Percentiles rank a stretch among this genome's conserved stretches.
Conservation (phyloP, 2,888 invertebrate species). For the Leucoma salicis region DNA sequence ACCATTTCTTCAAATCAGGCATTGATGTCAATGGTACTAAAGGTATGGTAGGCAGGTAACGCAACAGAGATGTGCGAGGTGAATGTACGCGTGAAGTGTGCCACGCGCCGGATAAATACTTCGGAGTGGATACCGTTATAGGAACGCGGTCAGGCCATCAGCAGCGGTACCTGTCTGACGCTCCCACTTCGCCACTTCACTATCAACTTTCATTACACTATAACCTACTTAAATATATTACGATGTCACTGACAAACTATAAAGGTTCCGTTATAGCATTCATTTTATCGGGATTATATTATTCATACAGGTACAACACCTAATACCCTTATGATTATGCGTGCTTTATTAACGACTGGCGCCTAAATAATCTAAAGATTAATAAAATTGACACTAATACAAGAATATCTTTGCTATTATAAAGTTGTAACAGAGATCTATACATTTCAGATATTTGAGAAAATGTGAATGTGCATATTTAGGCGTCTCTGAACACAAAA, state of each 20-base stretch:
- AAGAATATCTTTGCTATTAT: too few species aligned
- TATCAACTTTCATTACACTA: constrained; percentile 44
- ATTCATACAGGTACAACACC: too few species aligned
- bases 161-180: constrained; percentile 58
- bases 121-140: constrained; percentile 78
- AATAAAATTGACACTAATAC: too few species aligned
- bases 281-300: neutral
- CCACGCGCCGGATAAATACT: constrained; percentile 78
- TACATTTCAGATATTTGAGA: too few species aligned
- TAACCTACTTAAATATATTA: constrained; percentile 18
- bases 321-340: too few species aligned
- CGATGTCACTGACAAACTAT: neutral
- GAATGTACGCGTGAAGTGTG: constrained; percentile 80
- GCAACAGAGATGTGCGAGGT: constrained; percentile 70
- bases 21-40: constrained; percentile 1
- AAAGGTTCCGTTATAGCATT: neutral
- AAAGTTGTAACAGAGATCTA: too few species aligned
- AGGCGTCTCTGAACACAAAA: too few species aligned
- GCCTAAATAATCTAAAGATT: too few species aligned
- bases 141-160: constrained; percentile 78
- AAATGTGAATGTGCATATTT: too few species aligned
- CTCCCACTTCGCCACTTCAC: constrained; percentile 46
- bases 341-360: too few species aligned
- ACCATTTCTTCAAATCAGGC: too few species aligned
- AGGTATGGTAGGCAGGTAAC: constrained; percentile 18